Base-by-base conservation (phyloP, 2,797 vertebrate species). In the Somateria mollissima region DNA sequence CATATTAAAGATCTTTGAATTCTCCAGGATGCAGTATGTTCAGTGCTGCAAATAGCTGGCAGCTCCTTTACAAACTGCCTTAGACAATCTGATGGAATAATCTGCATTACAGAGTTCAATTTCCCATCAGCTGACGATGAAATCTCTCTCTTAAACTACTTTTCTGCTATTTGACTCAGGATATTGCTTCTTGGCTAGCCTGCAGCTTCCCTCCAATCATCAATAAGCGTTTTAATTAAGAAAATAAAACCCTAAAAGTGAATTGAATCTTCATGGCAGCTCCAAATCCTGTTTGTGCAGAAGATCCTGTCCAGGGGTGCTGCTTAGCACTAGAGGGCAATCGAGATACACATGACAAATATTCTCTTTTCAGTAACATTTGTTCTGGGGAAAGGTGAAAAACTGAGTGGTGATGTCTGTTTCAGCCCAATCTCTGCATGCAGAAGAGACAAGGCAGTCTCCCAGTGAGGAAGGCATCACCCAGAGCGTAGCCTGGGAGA, bases 291-390 rank as follows among this genome's bases (percentile, higher is more conserved):
- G 58, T 4, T 22, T 13, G 16, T 60, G 71, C 60, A 32, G 13
- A 41, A 45, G 74, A 79, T 41, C 4, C 32, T 0, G 0, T 43
- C 18, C 45, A 20, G 36, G 43, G 25, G 11, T 19, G 25, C 30
- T 20, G n/a, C 49, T 96, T 60, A 94, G 79, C 97, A 73, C 96
- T 95, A 96, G 97, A 88, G 95, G 97, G 97, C 97, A 97, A 92
- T 93, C 57, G 20, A 96, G 75, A 76, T 39, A 83, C 91, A 62
- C 71, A 39, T 6, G 82, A 17, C 47, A 12, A 78, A 56, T 43
- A 47, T 4, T 28, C 34, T 41, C 13, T 39, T 77, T n/a, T 66
- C 24, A 1, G 4, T 13, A 5, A 14, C 6, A 3, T 28, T 73
- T 49, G 37, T 57, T 32, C 28, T 45, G 20, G 53, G 67, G 21